Evolutionary conservation across 2,113 vertebrate species (phyloP).

Genomic region (Seriola quinqueradiata): DNA sequence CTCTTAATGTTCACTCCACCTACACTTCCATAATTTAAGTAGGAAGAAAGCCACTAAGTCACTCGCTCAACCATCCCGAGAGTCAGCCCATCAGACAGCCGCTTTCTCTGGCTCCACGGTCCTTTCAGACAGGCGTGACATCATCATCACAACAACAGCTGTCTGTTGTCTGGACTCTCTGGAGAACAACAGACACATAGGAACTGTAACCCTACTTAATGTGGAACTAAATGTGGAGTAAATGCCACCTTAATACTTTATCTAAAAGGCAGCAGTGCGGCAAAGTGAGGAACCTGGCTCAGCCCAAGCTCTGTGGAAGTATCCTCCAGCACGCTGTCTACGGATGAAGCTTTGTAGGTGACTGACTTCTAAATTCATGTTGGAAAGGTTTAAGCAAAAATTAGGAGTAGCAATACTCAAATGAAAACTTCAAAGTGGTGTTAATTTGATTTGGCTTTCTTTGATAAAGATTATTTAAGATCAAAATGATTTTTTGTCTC

Average conservation of each 20-base stretch:
- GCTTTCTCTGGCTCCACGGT: conserved; percentile 20
- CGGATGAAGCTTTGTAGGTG: not conserved
- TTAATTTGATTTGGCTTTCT: too few species aligned
- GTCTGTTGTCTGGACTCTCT: conserved; percentile 47
- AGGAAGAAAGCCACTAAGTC: not conserved
- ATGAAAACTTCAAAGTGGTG: not conserved
- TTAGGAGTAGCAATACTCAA: not conserved
- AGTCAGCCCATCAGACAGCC: conserved; percentile 14
- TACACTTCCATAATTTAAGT: not conserved
- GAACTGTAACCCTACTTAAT: conserved; percentile 21
- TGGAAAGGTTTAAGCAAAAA: not conserved
- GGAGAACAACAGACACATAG: conserved; percentile 14
- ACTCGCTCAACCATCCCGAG: not conserved
- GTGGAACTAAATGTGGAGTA: not conserved
- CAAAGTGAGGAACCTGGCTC: not conserved
- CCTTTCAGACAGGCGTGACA: conserved; percentile 50
- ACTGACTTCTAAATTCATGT: not conserved
- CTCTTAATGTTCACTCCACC: not conserved
- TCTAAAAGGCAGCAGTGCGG: not conserved
- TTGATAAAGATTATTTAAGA: too few species aligned
- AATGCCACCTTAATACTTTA: not conserved
- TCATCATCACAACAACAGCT: conserved; percentile 44
- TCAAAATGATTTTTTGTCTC: not conserved
- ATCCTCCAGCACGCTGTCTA: not conserved
- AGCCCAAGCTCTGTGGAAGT: not conserved